Percentiles rank a stretch among this genome's conserved stretches.
These are phyloP conservation scores for Eulithis prunata DNA, from an alignment of 2,888 invertebrate species.

Conservation along the genomic window DNA sequence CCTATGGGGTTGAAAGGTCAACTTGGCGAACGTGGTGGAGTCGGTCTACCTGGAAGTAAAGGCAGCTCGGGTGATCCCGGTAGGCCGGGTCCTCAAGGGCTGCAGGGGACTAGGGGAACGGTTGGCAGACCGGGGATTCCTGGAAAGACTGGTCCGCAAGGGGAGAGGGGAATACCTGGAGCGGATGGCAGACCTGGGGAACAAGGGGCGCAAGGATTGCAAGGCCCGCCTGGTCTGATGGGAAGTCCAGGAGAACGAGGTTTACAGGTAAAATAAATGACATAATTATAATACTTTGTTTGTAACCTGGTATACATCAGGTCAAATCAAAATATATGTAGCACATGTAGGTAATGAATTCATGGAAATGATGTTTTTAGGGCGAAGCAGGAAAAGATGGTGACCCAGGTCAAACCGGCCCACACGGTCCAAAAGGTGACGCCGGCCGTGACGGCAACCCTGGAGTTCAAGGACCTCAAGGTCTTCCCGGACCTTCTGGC, in stretches of 20 bases:
- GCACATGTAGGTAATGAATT: no score
- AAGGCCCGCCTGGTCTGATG: slow-evolving; percentile 91
- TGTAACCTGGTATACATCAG: no score
- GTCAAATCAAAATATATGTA: no score
- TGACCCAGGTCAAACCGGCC: slow-evolving; percentile 89
- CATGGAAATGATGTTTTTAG: slow-evolving; percentile 52
- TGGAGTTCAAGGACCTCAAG: slow-evolving; percentile 90
- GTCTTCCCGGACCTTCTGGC: slow-evolving; percentile 88
- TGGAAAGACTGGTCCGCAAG: slow-evolving; percentile 88
- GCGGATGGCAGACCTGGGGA: slow-evolving; percentile 95
- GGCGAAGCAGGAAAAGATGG: slow-evolving; percentile 93
- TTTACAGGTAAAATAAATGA: slow-evolving; percentile 80
- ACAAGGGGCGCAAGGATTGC: slow-evolving; percentile 90
- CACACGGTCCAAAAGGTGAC: slow-evolving; percentile 91
- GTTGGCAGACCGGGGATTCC: slow-evolving; percentile 88
- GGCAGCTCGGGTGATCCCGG: slow-evolving; percentile 87
- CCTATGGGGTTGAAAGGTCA: slow-evolving; percentile 90
- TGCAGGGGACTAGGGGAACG: slow-evolving; percentile 85
- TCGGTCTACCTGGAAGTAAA: slow-evolving; percentile 80
- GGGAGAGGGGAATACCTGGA: slow-evolving; percentile 90
- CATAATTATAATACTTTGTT: no score
- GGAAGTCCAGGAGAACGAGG: slow-evolving; percentile 92
- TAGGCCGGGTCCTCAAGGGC: slow-evolving; percentile 87
- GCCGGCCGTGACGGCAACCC: slow-evolving; percentile 90
- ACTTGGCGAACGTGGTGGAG: slow-evolving; percentile 87